Evolutionary conservation across 2,797 vertebrate species (phyloP).

Genomic region (Morus bassanus): DNA sequence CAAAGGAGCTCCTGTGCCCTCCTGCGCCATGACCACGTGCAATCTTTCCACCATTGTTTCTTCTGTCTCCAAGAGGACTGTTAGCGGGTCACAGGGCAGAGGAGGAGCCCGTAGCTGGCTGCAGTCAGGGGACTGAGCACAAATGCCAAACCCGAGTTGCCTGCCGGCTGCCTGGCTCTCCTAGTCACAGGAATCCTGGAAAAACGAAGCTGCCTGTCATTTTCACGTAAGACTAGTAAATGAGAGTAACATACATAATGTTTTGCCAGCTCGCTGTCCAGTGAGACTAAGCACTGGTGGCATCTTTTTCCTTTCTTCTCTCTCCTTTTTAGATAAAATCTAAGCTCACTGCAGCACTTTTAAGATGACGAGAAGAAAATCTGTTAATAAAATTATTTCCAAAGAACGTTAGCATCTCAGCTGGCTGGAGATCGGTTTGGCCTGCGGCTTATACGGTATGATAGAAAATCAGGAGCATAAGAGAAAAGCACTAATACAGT

Average conservation of each 20-base stretch:
- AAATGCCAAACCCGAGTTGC: neutral
- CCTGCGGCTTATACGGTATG: neutral
- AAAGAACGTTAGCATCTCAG: neutral
- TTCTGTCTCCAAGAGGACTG: neutral
- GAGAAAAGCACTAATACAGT: neutral
- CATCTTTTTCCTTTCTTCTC: neutral
- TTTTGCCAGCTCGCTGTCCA: neutral
- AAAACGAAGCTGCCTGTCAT: neutral
- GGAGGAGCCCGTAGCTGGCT: neutral
- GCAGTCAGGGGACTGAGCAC: fast-evolving
- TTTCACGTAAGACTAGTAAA: neutral
- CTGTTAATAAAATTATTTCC: neutral
- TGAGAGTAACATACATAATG: neutral
- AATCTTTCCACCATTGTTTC: too few relatives aligned
- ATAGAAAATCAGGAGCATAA: neutral
- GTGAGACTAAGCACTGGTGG: neutral
- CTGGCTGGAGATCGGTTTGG: neutral
- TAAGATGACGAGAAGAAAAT: neutral
- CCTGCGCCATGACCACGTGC: neutral
- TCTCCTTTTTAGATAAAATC: neutral
- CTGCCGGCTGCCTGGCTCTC: neutral
- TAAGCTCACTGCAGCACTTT: neutral
- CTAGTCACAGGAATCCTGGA: neutral
- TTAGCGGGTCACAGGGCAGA: neutral
- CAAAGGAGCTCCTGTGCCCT: too few relatives aligned